phyloP scores from a whole-genome alignment of 2,113 vertebrate species.

The Phalacrocorax pelagicus region DNA sequence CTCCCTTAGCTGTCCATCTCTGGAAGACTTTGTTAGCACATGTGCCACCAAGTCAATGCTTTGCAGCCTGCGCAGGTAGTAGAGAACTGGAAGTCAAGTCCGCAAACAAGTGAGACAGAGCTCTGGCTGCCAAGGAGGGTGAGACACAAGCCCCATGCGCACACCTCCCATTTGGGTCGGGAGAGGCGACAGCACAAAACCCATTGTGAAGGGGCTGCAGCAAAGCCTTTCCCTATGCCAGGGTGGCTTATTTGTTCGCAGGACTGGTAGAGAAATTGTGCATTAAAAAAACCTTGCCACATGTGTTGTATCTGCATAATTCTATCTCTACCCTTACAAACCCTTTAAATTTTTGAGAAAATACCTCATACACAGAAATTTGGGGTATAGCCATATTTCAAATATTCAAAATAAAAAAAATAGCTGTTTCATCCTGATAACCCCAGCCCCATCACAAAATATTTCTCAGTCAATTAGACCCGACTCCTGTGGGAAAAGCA shows the following conservation, averaged over 20 bases:
- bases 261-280: fast-evolving
- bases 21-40: neutral
- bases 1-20: neutral
- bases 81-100: neutral
- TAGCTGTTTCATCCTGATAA: neutral
- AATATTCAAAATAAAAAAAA: neutral
- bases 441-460: neutral
- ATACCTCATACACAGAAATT: neutral
- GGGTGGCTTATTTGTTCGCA: neutral
- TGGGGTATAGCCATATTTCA: neutral
- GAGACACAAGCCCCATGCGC: fast-evolving
- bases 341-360: neutral
- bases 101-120: fast-evolving
- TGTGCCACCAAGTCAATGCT: neutral
- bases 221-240: neutral
- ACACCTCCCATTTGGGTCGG: fast-evolving
- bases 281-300: neutral
- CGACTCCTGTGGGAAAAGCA: neutral
- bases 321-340: neutral
- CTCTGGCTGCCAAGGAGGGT: fast-evolving
- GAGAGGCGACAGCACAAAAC: neutral
- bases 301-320: fast-evolving
- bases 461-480: neutral
- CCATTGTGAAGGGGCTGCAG: neutral
- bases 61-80: neutral